Percentiles rank a stretch among this genome's conserved stretches.
phyloP scores from a whole-genome alignment of 2,797 vertebrate species.

The Siniperca undulata region DNA sequence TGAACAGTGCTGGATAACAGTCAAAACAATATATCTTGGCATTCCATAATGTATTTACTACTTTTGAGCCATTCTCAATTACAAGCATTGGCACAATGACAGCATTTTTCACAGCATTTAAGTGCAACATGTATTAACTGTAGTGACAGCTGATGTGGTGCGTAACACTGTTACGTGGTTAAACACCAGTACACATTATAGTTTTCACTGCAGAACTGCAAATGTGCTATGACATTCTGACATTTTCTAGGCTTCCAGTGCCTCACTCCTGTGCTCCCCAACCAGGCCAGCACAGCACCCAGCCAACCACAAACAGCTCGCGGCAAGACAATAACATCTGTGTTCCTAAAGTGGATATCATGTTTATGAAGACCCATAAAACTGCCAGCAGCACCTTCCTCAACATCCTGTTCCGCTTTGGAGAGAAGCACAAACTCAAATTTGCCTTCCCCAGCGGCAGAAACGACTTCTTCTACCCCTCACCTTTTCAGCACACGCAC shows the following conservation, averaged over 20 bases:
- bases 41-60: not conserved
- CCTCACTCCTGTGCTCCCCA: conserved; percentile 84
- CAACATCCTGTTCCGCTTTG: conserved; percentile 93
- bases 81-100: not conserved
- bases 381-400: conserved; percentile 93
- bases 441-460: conserved; percentile 91
- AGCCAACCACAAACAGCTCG: conserved; percentile 40
- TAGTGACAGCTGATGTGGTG: not conserved
- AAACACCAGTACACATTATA: not conserved
- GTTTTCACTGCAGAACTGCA: not conserved
- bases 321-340: conserved; percentile 68
- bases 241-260: conserved; percentile 78
- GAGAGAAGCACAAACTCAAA: conserved; percentile 89
- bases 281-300: not conserved
- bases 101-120: not conserved
- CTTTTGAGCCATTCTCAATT: not conserved
- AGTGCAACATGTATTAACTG: not conserved
- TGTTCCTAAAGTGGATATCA: conserved; percentile 86
- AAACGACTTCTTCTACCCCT: conserved; percentile 91
- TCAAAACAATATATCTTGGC: not conserved
- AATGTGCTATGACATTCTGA: conserved; percentile 1
- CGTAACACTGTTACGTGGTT: not conserved
- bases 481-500: conserved; percentile 86
- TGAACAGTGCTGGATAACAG: not conserved
- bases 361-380: conserved; percentile 97